Conservation (phyloP, 2,113 vertebrate species). For the Cyprinodon tularosa region DNA sequence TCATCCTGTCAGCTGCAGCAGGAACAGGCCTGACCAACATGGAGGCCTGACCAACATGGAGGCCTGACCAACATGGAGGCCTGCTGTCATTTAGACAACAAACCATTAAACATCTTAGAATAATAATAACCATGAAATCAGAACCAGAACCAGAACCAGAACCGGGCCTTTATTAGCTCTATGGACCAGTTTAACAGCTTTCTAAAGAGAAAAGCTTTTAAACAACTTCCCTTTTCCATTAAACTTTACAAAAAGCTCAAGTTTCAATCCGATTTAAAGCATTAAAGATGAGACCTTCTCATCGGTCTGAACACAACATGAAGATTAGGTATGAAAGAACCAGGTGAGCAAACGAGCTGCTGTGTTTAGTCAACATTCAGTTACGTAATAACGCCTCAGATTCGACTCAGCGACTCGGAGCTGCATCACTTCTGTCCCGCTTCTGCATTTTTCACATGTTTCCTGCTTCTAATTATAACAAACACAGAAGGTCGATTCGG, state of each 20-base stretch:
- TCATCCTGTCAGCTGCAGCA: not conserved
- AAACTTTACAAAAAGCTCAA: not conserved
- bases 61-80: not conserved
- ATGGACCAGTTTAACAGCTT: conserved; percentile 15
- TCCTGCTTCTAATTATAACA: not conserved
- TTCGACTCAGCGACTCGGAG: not conserved
- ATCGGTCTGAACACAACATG: not conserved
- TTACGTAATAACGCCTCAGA: not conserved
- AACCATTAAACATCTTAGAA: not conserved
- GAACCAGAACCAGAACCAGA: conserved; percentile 33
- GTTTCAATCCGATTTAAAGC: not conserved
- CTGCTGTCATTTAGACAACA: not conserved
- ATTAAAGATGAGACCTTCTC: not conserved
- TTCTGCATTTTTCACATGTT: conserved; percentile 9
- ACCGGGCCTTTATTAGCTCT: conserved; percentile 23
- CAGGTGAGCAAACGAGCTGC: conserved; percentile 2
- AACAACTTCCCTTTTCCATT: not conserved
- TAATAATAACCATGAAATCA: not conserved
- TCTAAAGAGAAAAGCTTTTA: not conserved
- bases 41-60: not conserved
- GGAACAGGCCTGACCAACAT: not conserved
- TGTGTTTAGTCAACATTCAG: not conserved
- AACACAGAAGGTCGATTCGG: not conserved
- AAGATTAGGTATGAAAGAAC: not conserved
- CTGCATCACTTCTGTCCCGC: not conserved